Evolutionary conservation across 2,797 vertebrate species (phyloP), one percentile per base, ranked within the genome.

Genomic region (Epinephelus coioides): DNA sequence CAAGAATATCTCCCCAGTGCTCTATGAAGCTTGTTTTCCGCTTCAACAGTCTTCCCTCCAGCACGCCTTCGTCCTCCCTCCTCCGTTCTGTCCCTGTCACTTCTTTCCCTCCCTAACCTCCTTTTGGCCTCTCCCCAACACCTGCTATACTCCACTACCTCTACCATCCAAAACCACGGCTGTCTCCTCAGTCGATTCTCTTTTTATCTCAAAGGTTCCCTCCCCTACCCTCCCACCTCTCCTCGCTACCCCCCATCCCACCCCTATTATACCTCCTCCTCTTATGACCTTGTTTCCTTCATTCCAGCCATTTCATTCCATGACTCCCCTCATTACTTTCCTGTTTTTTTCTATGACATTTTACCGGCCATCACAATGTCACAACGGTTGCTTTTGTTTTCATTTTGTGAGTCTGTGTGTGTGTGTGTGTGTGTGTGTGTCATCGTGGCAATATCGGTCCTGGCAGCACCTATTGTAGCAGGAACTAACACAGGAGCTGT

Each of bases 121-220:
- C 77, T 25, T 30, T 30, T 53, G 23, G 38, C 53, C 25, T 57
- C 65, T 40, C 12, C 23, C 27, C 44, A 69, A 30, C 60, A 50
- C 46, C 44, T 73, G 47, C 53, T 64, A 46, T 19, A 53, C 69
- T 81, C 49, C 57, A 53, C 60, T 60, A 27, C 57, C 76, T 82
- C 65, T 30, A 21, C 54, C 69, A 43, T 46, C 59, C 47, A 65
- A 67, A 64, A 63, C 18, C 55, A 25, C 68, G 19, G 50, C 56
- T 59, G 27, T 72, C 68, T 78, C 19, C 62, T 73, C 14, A 5
- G 30, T 61, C 34, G 34, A 34, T 34, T 34, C 6, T 34, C 34
- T 8, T 34, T 34, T 81, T 76, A 82, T 90, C 82, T 85, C 23
- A 19, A 34, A 43, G 38, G 43, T 80, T 51, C 30, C 64, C 63